A percentile compares a stretch with the other conserved stretches of the same genome.
phyloP scores from a whole-genome alignment of 2,888 invertebrate genomes.

The Xestia xanthographa region DNA sequence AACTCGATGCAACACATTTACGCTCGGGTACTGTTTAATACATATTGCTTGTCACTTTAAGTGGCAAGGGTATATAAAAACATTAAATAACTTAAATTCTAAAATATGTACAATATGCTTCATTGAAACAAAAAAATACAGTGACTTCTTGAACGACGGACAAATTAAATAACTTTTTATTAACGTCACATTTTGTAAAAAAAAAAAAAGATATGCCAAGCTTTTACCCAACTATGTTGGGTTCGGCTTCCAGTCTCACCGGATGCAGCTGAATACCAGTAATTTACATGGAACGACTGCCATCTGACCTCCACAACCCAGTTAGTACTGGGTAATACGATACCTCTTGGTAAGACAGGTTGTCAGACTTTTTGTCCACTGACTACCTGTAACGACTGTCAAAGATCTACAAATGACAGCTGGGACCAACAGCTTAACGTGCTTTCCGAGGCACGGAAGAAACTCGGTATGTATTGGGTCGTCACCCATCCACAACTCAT shows the following conservation, averaged over 20 bases:
- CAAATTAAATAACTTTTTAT: not conserved
- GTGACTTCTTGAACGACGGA: not conserved
- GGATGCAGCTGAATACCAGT: not conserved
- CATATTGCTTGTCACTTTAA: conserved; percentile 28
- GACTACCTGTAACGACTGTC: too few species aligned
- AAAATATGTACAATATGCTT: conserved; percentile 57
- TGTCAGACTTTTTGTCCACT: too few species aligned
- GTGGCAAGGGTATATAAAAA: conserved; percentile 15
- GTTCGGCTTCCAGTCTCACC: not conserved
- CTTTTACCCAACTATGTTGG: not conserved
- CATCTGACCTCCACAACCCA: not conserved
- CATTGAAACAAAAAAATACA: not conserved
- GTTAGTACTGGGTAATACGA: not conserved
- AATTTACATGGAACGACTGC: not conserved
- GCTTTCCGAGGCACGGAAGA: too few species aligned
- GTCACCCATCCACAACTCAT: too few species aligned
- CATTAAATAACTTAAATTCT: conserved; percentile 49
- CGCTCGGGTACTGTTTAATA: not conserved
- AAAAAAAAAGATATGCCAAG: not conserved
- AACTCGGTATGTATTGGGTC: too few species aligned
- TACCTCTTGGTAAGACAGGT: not conserved
- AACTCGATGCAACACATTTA: conserved; percentile 15
- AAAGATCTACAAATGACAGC: too few species aligned
- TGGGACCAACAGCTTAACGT: too few species aligned
- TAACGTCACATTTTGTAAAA: not conserved